phyloP scores from a whole-genome alignment of 2,797 vertebrate species.

The Glossophaga mutica region DNA sequence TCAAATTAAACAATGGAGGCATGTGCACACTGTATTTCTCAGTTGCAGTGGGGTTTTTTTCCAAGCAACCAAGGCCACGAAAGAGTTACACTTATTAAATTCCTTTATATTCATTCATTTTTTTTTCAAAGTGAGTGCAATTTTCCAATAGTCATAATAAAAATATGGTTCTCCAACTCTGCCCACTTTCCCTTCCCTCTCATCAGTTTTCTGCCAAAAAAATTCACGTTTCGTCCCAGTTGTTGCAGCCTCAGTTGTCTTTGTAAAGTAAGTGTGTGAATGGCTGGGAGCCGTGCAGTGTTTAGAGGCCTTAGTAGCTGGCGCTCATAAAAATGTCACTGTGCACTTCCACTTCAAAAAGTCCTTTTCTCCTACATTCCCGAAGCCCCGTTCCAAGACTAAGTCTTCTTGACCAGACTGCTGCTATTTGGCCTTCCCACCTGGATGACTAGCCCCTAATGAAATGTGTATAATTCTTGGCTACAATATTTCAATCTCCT shows the following conservation, averaged over 20 bases:
- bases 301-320: constrained; percentile 70
- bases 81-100: constrained; percentile 16
- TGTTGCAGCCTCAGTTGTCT: constrained; percentile 77
- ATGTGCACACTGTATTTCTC: constrained; percentile 51
- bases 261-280: constrained; percentile 77
- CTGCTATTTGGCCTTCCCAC: constrained; percentile 72
- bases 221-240: background rate
- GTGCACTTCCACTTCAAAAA: constrained; percentile 82
- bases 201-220: constrained; percentile 15
- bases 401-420: constrained; percentile 70
- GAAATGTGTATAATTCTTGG: constrained; percentile 76
- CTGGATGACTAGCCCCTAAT: constrained; percentile 76
- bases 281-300: constrained; percentile 57
- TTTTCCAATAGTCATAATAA: background rate
- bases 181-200: background rate
- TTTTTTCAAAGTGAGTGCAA: background rate
- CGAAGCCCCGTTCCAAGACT: constrained; percentile 69
- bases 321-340: constrained; percentile 82
- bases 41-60: background rate
- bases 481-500: constrained; percentile 73
- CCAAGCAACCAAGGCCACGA: constrained; percentile 17
- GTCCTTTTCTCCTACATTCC: constrained; percentile 80
- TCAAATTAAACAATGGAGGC: background rate
- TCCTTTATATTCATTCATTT: background rate
- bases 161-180: background rate